Percentiles rank a stretch among this genome's conserved stretches.
These are phyloP conservation scores for Gymnogyps californianus DNA, from an alignment of 2,113 vertebrate genomes.

Conservation along the genomic window DNA sequence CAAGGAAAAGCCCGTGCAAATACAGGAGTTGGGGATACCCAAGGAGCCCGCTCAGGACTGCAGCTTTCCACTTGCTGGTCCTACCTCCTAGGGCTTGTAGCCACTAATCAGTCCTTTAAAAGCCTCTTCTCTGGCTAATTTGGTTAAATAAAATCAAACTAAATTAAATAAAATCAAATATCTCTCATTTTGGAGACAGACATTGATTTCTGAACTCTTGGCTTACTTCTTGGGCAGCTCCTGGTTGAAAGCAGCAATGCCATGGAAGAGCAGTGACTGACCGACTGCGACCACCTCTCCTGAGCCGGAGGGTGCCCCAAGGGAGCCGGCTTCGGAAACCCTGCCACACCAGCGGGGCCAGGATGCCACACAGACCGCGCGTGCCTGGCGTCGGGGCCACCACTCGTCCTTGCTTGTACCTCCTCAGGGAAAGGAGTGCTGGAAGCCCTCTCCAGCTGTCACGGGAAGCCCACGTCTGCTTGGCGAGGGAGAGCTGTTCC, in stretches of 20 bases:
- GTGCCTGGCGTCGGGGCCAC: not conserved
- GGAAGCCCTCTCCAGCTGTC: not conserved
- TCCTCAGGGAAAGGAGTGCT: not conserved
- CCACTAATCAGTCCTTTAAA: not conserved
- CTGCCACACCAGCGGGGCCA: not conserved
- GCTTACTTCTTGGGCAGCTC: not conserved
- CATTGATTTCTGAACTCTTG: not conserved
- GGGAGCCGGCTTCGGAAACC: not conserved
- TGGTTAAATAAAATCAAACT: not conserved
- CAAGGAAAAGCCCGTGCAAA: not conserved
- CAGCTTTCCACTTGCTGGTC: not conserved
- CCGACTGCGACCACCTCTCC: too few species aligned
- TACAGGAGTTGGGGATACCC: not conserved
- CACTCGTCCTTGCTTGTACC: accelerated
- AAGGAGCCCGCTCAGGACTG: not conserved
- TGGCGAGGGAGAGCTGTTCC: not conserved
- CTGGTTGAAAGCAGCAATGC: not conserved
- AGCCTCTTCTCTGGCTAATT: not conserved
- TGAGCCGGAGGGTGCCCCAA: not conserved
- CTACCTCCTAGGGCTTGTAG: not conserved
- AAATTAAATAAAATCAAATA: not conserved
- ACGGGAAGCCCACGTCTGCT: not conserved
- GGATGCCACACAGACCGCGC: accelerated
- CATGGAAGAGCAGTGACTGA: not conserved
- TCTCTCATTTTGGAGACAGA: not conserved